Evolutionary conservation across 2,113 vertebrate species (phyloP).

Genomic region (Podilymbus podiceps): DNA sequence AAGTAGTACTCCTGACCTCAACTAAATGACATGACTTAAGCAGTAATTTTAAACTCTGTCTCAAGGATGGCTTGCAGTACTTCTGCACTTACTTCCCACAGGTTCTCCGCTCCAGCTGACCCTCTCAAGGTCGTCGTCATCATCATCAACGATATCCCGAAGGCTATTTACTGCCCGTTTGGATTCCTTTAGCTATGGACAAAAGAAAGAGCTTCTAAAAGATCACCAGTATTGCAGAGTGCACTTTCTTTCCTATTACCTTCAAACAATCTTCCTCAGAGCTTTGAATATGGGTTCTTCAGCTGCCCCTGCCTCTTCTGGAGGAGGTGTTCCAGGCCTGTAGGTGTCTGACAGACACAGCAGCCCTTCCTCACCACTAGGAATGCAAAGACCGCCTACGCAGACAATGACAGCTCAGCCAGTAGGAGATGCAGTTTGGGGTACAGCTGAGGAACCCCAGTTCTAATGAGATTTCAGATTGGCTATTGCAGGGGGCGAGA

Average conservation of each 20-base stretch:
- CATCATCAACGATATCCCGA: slow-evolving; percentile 81
- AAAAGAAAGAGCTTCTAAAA: neutral
- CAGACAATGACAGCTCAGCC: neutral
- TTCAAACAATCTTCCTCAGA: neutral
- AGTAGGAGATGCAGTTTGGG: neutral
- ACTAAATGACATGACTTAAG: neutral
- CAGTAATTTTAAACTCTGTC: neutral
- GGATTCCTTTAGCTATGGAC: slow-evolving; percentile 87
- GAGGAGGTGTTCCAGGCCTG: neutral
- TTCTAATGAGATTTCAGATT: neutral
- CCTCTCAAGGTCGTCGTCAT: slow-evolving; percentile 86
- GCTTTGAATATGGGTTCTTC: neutral
- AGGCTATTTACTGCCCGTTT: slow-evolving; percentile 91
- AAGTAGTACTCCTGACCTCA: neutral
- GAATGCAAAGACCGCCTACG: neutral
- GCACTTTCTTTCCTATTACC: neutral
- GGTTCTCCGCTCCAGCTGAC: slow-evolving; percentile 97
- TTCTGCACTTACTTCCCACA: slow-evolving; percentile 86
- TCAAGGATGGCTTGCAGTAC: neutral
- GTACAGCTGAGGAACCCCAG: rapidly evolving
- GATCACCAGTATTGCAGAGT: neutral
- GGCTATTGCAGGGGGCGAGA: rapidly evolving
- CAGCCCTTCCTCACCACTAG: neutral
- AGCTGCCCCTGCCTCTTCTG: neutral
- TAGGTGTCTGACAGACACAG: neutral